Evolutionary conservation across 2,113 vertebrate genomes (phyloP), one percentile per base, ranked within the genome.

Genomic region (Lethenteron reissneri): DNA sequence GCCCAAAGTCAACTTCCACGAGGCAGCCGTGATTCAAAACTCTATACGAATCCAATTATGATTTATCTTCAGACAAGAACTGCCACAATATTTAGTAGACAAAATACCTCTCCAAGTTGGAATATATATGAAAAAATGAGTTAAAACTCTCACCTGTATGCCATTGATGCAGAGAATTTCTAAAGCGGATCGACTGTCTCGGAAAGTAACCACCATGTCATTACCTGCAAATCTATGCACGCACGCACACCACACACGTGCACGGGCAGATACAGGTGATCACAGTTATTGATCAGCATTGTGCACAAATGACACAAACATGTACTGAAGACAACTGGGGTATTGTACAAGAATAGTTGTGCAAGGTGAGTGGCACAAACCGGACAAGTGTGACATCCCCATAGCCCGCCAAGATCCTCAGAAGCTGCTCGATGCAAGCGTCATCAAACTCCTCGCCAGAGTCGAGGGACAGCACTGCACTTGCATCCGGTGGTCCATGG

Each of bases 191-290:
- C 88, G 92, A 73, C 91, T 92, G 77, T 97, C 94, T 77, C 92
- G 79, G 83, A 99, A 97, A 0, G 94, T 99, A 72, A 99, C 88
- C 94, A 92, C 97, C 92, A 99, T 99, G 81, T 92, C 95, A 81
- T 96, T 88, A 79, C 96, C 92, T 12, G 97, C 89, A 71, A 99
- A 99, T 78, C 92, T 99, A 80, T 25, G 76, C 70, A 69, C 56
- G 74, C 6, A 58, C 74, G 58, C 2, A 12, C 3, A 78, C 3
- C 3, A 78, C 3, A 25, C 2, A 72, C 41, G 25, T 13, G 62
- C 69, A 64, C 4, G 17, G 41, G n/a, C 7, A 12, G 2, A 10
- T 57, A 58, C 14, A 19, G 4, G 59, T 57, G 71, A 64, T 14
- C 57, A 15, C n/a, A 73, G 70, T 72, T 4, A 70, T 2, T 60